A percentile compares a stretch with the other conserved stretches of the same genome.
phyloP scores from a whole-genome alignment of 2,888 invertebrate species.

The Gastrophysa polygoni region DNA sequence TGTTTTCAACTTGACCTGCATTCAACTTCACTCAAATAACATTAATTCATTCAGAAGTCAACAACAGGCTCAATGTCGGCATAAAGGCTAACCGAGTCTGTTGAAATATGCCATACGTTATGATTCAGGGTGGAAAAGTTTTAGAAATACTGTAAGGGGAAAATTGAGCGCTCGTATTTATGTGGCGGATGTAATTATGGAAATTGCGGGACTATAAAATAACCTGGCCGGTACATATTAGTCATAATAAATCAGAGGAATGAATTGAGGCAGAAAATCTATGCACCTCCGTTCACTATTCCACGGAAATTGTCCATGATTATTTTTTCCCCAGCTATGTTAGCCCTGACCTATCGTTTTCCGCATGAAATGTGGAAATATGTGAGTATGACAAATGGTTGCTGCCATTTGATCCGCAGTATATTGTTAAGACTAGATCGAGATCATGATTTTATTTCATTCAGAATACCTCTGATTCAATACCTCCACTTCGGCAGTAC shows the following conservation, averaged over 20 bases:
- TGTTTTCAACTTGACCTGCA: too few species aligned
- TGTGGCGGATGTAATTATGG: not conserved
- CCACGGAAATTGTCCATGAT: not conserved
- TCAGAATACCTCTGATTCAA: too few species aligned
- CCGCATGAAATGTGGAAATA: not conserved
- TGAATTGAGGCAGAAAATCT: not conserved
- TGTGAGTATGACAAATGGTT: not conserved
- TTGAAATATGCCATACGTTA: not conserved
- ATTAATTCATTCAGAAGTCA: too few species aligned
- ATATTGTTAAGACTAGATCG: too few species aligned
- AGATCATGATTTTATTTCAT: too few species aligned
- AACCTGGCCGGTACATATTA: not conserved
- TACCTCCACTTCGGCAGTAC: too few species aligned
- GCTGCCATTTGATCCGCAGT: too few species aligned
- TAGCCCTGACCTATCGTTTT: not conserved
- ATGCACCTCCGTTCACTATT: not conserved
- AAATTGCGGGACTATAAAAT: not conserved
- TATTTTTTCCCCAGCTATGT: not conserved
- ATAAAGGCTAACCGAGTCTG: not conserved
- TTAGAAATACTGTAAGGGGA: not conserved
- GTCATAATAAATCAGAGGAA: not conserved
- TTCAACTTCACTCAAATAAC: too few species aligned
- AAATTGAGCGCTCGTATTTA: not conserved
- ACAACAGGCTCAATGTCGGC: too few species aligned
- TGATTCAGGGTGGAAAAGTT: not conserved